phyloP scores from a whole-genome alignment of 1,140 invertebrate species.

The Heliconius hermathena region DNA sequence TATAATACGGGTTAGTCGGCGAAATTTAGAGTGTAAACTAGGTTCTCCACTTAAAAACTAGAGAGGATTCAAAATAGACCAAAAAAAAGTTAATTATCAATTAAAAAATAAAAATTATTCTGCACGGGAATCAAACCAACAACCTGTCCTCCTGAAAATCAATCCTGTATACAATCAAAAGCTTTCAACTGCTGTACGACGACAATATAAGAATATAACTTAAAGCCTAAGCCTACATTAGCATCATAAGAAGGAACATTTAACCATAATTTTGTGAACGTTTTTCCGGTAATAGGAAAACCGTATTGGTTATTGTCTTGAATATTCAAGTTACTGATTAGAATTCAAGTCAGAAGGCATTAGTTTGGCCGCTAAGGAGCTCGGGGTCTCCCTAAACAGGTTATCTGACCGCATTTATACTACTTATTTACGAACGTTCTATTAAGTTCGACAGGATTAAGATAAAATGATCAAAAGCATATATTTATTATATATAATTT shows the following conservation, averaged over 20 bases:
- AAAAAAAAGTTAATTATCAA: too few species aligned
- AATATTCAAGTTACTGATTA: constrained; percentile 16
- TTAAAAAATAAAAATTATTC: too few species aligned
- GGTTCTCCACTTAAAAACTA: too few species aligned
- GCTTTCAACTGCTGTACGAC: background rate
- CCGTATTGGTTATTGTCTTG: background rate
- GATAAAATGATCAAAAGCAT: background rate
- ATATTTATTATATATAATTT: background rate
- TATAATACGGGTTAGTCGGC: too few species aligned
- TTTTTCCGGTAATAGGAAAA: constrained; percentile 1
- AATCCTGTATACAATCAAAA: too few species aligned
- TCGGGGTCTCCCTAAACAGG: constrained; percentile 9
- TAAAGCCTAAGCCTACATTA: background rate
- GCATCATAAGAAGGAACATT: background rate
- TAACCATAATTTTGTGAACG: too few species aligned
- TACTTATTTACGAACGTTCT: background rate
- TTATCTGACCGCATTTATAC: constrained; percentile 15
- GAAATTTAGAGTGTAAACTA: too few species aligned
- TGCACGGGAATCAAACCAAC: too few species aligned
- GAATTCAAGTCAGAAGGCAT: constrained; percentile 21
- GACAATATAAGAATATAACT: too few species aligned
- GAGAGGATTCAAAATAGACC: too few species aligned
- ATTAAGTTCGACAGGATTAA: background rate
- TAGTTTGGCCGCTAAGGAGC: constrained; percentile 21
- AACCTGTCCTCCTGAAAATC: too few species aligned